Conservation (phyloP, 1,140 invertebrate genomes). For the Trichonephila clavata region DNA sequence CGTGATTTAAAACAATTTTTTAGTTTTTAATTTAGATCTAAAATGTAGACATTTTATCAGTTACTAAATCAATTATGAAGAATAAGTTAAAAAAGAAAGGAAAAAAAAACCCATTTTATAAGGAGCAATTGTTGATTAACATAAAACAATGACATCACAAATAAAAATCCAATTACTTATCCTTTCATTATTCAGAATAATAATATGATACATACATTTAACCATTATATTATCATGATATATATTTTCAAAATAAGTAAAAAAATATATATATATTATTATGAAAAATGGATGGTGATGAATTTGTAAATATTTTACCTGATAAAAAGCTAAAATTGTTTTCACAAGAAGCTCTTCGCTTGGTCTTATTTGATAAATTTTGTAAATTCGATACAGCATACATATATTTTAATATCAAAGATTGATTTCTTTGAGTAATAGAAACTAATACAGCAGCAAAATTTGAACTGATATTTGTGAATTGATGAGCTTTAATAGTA, state of each 20-base stretch:
- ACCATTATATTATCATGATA: neutral
- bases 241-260: no score
- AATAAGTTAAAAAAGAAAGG: neutral
- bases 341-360: slow-evolving; percentile 31
- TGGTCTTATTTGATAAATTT: neutral
- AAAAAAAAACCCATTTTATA: neutral
- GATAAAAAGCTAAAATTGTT: neutral
- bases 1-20: no score
- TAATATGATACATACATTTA: neutral
- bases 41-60: no score
- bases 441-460: slow-evolving; percentile 28
- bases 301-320: slow-evolving; percentile 12
- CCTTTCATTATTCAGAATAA: no score
- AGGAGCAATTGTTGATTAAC: no score
- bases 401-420: slow-evolving; percentile 60
- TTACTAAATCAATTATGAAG: no score
- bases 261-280: no score
- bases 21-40: no score
- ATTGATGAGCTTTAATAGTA: neutral
- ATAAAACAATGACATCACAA: neutral
- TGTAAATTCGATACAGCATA: slow-evolving; percentile 51
- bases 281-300: no score
- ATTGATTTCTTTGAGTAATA: slow-evolving; percentile 60
- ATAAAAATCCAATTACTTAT: neutral
- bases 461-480: neutral